Conservation (phyloP, 2,888 invertebrate species). For the Cerceris ruficornis region DNA sequence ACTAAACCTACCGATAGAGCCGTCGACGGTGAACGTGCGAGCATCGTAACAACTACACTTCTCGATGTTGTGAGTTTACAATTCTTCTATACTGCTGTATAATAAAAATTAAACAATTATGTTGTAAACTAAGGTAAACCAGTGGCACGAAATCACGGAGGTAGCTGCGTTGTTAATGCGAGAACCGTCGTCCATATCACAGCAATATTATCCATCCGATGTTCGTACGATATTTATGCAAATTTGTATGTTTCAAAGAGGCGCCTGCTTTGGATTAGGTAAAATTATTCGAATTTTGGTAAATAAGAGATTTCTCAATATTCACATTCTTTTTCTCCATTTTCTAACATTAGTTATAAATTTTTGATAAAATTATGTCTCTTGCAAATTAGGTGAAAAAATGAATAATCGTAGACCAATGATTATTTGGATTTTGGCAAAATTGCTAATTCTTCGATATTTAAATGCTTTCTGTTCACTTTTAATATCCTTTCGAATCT, state of each 20-base stretch:
- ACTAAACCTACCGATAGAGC: constrained; percentile 26
- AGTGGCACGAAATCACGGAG: constrained; percentile 79
- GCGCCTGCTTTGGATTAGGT: constrained; percentile 87
- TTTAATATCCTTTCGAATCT: no score
- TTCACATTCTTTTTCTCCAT: not conserved
- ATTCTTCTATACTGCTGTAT: not conserved
- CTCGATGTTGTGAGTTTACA: constrained; percentile 73
- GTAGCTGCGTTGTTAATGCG: constrained; percentile 74
- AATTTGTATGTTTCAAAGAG: constrained; percentile 84
- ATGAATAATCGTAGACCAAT: no score
- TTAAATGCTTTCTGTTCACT: no score
- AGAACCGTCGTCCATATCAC: constrained; percentile 69
- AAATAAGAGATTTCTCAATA: not conserved
- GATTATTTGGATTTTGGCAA: no score
- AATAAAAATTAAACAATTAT: constrained; percentile 1
- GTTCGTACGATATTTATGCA: constrained; percentile 81
- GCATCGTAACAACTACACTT: constrained; percentile 74
- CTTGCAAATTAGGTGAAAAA: no score
- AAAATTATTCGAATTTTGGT: not conserved
- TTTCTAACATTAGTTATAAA: not conserved
- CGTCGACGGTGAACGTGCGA: constrained; percentile 68
- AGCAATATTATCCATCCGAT: constrained; percentile 67
- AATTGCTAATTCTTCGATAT: no score
- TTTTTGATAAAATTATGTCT: no score
- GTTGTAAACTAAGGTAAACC: constrained; percentile 67